phyloP scores from a whole-genome alignment of 2,113 vertebrate genomes.

The Hypanus sabinus region DNA sequence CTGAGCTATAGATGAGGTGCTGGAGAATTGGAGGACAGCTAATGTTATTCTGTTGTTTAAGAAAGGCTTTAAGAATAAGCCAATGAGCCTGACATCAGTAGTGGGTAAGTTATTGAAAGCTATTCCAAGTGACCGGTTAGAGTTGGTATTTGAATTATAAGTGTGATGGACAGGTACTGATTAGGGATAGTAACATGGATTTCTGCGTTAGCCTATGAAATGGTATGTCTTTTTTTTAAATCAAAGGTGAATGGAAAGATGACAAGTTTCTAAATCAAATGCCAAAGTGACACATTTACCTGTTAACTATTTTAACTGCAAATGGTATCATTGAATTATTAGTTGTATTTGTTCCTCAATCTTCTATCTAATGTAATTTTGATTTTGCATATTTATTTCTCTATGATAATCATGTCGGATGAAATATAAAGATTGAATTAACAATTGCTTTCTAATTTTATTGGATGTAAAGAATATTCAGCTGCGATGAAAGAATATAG shows the following conservation, averaged over 20 bases:
- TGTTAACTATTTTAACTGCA: not conserved
- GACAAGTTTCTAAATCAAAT: not conserved
- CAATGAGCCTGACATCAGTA: no score
- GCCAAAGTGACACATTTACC: not conserved
- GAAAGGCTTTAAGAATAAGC: no score
- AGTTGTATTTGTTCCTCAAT: not conserved
- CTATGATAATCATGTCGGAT: not conserved
- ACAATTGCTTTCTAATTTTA: not conserved
- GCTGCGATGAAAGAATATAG: constrained; percentile 77
- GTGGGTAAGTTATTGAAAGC: no score
- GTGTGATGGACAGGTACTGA: no score
- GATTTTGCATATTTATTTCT: not conserved
- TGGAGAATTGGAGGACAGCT: no score
- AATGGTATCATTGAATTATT: not conserved
- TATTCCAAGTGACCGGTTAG: no score
- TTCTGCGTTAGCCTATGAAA: no score
- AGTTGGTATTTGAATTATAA: no score
- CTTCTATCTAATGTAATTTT: not conserved
- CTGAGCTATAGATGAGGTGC: no score
- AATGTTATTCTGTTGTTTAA: no score
- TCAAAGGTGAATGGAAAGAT: not conserved
- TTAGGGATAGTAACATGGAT: no score
- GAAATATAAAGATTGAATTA: not conserved
- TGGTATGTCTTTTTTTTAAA: not conserved
- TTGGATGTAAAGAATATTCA: constrained; percentile 64